Base-by-base conservation (phyloP, 2,888 invertebrate genomes). In the Dicranocentrus wangi region DNA sequence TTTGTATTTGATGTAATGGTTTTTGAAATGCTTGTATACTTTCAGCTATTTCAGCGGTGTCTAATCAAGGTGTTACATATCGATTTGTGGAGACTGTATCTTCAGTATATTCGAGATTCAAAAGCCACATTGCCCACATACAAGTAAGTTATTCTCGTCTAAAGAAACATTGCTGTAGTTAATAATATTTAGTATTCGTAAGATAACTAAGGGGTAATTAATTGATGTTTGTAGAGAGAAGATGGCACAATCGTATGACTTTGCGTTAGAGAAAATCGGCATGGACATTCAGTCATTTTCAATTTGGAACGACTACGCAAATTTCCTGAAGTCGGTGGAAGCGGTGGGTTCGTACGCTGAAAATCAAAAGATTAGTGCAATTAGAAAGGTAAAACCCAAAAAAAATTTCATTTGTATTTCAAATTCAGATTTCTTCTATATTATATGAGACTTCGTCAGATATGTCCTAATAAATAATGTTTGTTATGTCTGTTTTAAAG, bases 211-310 rank as follows among this genome's bases (percentile, higher is more conserved):
- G 55, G 5, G 47, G 19, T 51, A 13, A 7, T 17, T 51, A 51
- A 17, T 51, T 51, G 7, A n/a, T n/a, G 5, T 51, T 51, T 51
- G 7, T 88, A 98, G 99, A 88, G 99, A 99, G 89, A 99, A 98
- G 90, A 96, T 99, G 95, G 99, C 99, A 0, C 98, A 99, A 89
- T 99, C 99, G 0, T 99, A 99, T 89, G 99, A 99, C 89, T 99
- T 99, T 90, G 99, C 99, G 0, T 90, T 99, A 84, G 99, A 99
- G 84, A 98, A 99, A 90, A 98, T 99, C 85, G 99, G 99, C 0
- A 94, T 99, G 93, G 99, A 99, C 88, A 94, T 98, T 87, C 96
- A 97, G 90, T 96, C 98, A 0, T 97, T 95, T 89, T 93, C 95
- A 8, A 95, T 99, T 82, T 99, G 99, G 97, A 95, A 95, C 87